These are phyloP conservation scores for Ligdia adustata DNA, from an alignment of 2,888 invertebrate genomes.

Conservation along the genomic window DNA sequence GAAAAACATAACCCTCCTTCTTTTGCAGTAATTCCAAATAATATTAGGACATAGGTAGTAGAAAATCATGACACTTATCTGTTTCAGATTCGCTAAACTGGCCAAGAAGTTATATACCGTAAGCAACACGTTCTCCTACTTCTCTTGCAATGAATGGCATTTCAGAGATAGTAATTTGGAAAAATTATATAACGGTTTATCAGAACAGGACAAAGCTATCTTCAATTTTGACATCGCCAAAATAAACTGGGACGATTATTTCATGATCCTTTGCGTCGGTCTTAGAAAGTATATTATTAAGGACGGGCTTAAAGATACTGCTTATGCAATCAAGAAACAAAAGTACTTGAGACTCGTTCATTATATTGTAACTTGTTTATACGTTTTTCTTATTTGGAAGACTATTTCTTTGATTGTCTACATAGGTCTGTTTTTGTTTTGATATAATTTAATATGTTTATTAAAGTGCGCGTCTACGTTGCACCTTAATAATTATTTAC, in stretches of 20 bases:
- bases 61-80: too few species aligned
- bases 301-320: neutral
- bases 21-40: too few species aligned
- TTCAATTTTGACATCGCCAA: neutral
- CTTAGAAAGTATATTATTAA: neutral
- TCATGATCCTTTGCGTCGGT: neutral
- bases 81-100: neutral
- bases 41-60: too few species aligned
- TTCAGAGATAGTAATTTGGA: neutral
- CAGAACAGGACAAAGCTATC: neutral
- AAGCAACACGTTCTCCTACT: neutral
- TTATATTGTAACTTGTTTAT: neutral
- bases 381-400: neutral
- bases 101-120: neutral
- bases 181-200: neutral
- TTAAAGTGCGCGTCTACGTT: too few species aligned
- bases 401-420: neutral
- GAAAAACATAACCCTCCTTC: too few species aligned
- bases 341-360: neutral
- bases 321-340: neutral
- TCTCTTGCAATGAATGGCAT: neutral
- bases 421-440: neutral
- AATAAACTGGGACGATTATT: neutral
- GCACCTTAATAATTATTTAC: too few species aligned
- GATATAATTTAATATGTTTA: too few species aligned